Evolutionary conservation across 2,888 invertebrate species (phyloP).

Genomic region (Halictus ligatus): DNA sequence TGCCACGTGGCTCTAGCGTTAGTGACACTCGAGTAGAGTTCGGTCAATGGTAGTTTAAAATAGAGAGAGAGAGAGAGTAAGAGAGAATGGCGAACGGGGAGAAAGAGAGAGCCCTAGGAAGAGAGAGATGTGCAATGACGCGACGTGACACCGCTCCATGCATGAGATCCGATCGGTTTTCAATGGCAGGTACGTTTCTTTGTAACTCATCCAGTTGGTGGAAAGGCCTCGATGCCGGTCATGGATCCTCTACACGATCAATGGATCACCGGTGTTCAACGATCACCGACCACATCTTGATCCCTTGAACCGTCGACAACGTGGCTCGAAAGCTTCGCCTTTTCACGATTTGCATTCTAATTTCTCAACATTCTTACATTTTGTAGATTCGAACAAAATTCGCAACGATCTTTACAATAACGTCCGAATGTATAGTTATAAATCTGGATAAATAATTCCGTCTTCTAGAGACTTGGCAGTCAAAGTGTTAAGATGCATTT

Average conservation of each 20-base stretch:
- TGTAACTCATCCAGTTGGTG: slow-evolving; percentile 32
- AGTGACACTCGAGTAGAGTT: slow-evolving; percentile 78
- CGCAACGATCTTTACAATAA: too few species aligned
- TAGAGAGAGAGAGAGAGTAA: slow-evolving; percentile 62
- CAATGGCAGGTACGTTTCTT: slow-evolving; percentile 61
- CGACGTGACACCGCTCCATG: slow-evolving; percentile 65
- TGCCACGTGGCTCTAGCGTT: slow-evolving; percentile 68
- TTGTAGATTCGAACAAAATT: too few species aligned
- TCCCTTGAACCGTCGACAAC: background rate
- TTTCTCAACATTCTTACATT: too few species aligned
- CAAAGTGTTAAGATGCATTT: too few species aligned
- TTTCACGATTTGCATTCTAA: background rate
- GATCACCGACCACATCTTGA: background rate
- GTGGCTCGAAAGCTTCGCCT: background rate
- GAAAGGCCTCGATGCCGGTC: background rate
- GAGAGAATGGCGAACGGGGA: slow-evolving; percentile 22
- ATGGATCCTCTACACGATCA: background rate
- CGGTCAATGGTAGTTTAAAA: slow-evolving; percentile 80
- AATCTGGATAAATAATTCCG: too few species aligned
- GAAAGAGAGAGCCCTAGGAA: slow-evolving; percentile 28
- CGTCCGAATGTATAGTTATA: too few species aligned
- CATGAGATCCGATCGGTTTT: slow-evolving; percentile 67
- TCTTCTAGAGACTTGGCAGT: too few species aligned
- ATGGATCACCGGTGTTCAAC: slow-evolving; percentile 6
- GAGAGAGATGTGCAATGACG: slow-evolving; percentile 61